Percentiles rank a stretch among this genome's conserved stretches.
phyloP scores from a whole-genome alignment of 2,797 vertebrate genomes.

The Labroides dimidiatus region DNA sequence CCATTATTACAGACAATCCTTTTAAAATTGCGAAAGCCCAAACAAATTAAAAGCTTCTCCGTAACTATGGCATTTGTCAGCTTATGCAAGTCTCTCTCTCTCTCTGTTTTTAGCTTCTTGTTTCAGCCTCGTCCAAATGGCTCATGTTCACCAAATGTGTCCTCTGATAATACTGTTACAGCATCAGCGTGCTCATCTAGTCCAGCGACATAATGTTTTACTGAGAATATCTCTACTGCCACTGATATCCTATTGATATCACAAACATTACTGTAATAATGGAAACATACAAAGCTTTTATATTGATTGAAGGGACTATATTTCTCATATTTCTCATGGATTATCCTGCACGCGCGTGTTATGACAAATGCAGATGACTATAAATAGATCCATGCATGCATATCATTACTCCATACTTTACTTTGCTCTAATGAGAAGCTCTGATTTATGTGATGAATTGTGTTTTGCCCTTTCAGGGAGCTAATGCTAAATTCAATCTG shows the following conservation, averaged over 20 bases:
- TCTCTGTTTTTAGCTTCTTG: constrained; percentile 46
- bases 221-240: constrained; percentile 22
- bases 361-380: constrained; percentile 49
- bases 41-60: constrained; percentile 57
- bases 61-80: constrained; percentile 59
- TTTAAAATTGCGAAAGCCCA: constrained; percentile 59
- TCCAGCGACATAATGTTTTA: constrained; percentile 35
- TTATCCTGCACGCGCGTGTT: constrained; percentile 36
- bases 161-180: constrained; percentile 55
- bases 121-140: constrained; percentile 42
- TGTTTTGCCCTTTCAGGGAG: constrained; percentile 83
- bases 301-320: constrained; percentile 45
- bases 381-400: constrained; percentile 39
- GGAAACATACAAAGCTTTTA: constrained; percentile 56
- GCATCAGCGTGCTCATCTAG: constrained; percentile 29
- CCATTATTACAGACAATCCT: constrained; percentile 59
- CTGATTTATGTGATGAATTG: constrained; percentile 19
- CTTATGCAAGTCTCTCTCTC: constrained; percentile 63
- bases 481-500: constrained; percentile 97
- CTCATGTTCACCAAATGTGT: constrained; percentile 53
- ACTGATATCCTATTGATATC: constrained; percentile 54
- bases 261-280: constrained; percentile 40
- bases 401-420: neutral
- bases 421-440: constrained; percentile 22
- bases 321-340: constrained; percentile 25